A percentile compares a stretch with the other conserved stretches of the same genome.
phyloP scores from a whole-genome alignment of 2,113 vertebrate species.

The Eleginops maclovinus region DNA sequence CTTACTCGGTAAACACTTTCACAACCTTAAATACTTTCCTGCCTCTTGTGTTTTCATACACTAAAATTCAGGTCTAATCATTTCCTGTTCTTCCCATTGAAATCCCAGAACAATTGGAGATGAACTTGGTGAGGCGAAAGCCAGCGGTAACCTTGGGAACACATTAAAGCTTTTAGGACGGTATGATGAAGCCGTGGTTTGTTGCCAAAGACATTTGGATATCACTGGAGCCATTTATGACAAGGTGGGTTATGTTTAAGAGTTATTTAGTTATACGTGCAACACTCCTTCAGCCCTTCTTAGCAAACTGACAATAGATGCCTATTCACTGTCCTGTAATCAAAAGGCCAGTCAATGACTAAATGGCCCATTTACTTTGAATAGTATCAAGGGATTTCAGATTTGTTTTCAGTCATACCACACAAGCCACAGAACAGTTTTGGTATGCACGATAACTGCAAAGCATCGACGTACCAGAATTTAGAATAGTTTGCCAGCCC shows the following conservation, averaged over 20 bases:
- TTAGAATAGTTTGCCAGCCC: conserved; percentile 62
- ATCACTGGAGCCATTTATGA: conserved; percentile 94
- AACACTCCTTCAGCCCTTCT: neutral
- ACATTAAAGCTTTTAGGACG: conserved; percentile 96
- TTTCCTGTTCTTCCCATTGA: conserved; percentile 2
- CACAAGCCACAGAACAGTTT: conserved; percentile 33
- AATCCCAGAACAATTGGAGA: conserved; percentile 92
- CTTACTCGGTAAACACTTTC: conserved; percentile 86
- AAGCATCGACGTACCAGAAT: conserved; percentile 11
- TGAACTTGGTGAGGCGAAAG: conserved; percentile 96
- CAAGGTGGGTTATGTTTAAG: conserved; percentile 84
- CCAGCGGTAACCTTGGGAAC: conserved; percentile 97
- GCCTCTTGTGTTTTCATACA: conserved; percentile 32
- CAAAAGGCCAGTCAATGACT: neutral
- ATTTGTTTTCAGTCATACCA: conserved; percentile 26
- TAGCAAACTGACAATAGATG: neutral
- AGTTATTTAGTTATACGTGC: neutral
- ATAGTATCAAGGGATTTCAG: conserved; percentile 24
- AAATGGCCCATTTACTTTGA: conserved; percentile 15
- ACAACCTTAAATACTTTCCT: conserved; percentile 22
- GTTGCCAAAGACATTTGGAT: conserved; percentile 96
- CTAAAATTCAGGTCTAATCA: conserved; percentile 43
- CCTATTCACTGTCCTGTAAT: conserved; percentile 12
- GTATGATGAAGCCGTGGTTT: conserved; percentile 94
- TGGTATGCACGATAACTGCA: conserved; percentile 18